These are phyloP conservation scores for Odontamblyopus lacepedii DNA, from an alignment of 2,797 vertebrate genomes.

Conservation along the genomic window DNA sequence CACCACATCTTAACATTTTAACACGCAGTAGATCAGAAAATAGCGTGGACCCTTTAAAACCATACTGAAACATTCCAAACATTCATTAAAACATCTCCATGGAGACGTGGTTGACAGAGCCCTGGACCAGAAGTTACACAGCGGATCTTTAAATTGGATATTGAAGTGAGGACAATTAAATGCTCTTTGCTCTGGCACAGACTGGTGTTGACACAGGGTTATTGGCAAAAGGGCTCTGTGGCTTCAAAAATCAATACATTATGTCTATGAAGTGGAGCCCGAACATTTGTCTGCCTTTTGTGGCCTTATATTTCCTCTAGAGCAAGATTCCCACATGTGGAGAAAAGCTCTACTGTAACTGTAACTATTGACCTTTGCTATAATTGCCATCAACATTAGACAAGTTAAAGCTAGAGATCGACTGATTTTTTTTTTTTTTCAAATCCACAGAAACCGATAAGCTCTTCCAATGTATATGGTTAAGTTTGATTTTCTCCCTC, in stretches of 20 bases:
- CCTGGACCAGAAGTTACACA: background rate
- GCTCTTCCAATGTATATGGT: too few relatives aligned
- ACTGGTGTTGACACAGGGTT: background rate
- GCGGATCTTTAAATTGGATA: background rate
- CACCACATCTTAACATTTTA: too few relatives aligned
- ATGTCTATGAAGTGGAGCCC: background rate
- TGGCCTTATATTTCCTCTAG: too few relatives aligned
- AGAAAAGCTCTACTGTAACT: background rate
- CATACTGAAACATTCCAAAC: background rate
- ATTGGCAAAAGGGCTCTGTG: background rate
- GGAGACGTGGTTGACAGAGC: background rate
- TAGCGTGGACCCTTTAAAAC: too few relatives aligned
- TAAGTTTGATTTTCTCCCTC: too few relatives aligned
- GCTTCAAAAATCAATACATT: background rate
- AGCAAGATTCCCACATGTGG: background rate
- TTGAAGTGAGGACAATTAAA: background rate
- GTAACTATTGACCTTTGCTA: background rate
- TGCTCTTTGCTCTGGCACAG: background rate
- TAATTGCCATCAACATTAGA: background rate
- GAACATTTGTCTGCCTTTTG: background rate
- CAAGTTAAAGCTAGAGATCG: background rate
- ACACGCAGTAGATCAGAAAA: too few relatives aligned
- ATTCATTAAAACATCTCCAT: background rate
- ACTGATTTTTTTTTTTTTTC: too few relatives aligned
- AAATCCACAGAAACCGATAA: too few relatives aligned